These are phyloP conservation scores for Pipistrellus pipistrellus DNA, from an alignment of 2,797 vertebrate genomes.

Conservation along the genomic window DNA sequence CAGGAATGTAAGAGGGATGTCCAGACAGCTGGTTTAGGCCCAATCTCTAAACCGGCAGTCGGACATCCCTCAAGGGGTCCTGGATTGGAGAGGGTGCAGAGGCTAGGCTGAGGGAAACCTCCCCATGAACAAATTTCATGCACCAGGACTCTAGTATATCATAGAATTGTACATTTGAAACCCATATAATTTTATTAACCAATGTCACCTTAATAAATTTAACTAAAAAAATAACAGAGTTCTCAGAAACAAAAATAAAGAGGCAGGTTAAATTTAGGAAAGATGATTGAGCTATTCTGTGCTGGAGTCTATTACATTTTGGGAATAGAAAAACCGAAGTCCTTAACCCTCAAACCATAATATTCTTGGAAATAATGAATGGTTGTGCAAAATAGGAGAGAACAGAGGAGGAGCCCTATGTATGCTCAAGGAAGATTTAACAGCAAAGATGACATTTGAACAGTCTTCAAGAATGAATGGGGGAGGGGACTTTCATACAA, in stretches of 20 bases:
- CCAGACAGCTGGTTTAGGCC: no score
- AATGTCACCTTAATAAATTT: neutral
- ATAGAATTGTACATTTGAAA: neutral
- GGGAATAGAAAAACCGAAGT: conserved; percentile 26
- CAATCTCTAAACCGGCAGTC: no score
- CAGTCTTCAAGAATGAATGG: neutral
- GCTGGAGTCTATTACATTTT: neutral
- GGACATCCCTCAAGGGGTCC: no score
- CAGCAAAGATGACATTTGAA: conserved; percentile 18
- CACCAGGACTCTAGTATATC: neutral
- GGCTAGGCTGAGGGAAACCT: no score
- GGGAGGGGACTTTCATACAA: neutral
- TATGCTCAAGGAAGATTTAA: conserved; percentile 14
- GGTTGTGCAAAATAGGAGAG: neutral
- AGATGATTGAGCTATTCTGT: neutral
- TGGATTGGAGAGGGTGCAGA: no score
- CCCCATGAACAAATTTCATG: no score
- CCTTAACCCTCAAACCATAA: neutral
- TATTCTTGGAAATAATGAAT: conserved; percentile 25
- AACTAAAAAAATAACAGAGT: neutral
- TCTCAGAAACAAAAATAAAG: neutral
- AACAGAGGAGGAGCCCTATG: neutral
- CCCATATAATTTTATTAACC: neutral
- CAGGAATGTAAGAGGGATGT: no score
- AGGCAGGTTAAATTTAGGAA: neutral